Evolutionary conservation across 1,140 invertebrate genomes (phyloP).

Genomic region (Ectropis grisescens): DNA sequence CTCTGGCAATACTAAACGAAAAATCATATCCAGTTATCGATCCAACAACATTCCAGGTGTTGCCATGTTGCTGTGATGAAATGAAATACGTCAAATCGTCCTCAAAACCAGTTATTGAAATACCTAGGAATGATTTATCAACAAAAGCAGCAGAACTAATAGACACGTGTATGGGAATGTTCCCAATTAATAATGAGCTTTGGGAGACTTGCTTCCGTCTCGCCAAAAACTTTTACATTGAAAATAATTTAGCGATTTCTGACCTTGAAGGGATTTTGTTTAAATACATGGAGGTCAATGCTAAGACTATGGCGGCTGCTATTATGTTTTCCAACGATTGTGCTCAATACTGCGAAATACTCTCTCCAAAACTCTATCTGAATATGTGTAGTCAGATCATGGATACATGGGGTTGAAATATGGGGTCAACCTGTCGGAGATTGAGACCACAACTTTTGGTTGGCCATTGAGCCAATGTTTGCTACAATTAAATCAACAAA

Average conservation of each 20-base stretch:
- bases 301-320: constrained; percentile 46
- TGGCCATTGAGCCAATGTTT: no score
- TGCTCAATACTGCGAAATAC: constrained; percentile 41
- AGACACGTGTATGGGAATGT: constrained; percentile 47
- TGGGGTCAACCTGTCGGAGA: no score
- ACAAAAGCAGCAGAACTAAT: constrained; percentile 37
- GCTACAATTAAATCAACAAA: no score
- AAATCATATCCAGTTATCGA: constrained; percentile 34
- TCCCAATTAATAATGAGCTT: constrained; percentile 41
- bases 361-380: constrained; percentile 51
- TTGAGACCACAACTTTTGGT: no score
- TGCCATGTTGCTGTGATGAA: constrained; percentile 55
- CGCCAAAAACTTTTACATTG: constrained; percentile 45
- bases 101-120: constrained; percentile 8
- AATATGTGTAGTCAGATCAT: constrained; percentile 55
- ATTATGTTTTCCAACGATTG: constrained; percentile 59
- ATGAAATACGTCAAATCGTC: constrained; percentile 30
- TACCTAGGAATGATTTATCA: constrained; percentile 13
- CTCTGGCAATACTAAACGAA: constrained; percentile 43
- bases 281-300: constrained; percentile 52
- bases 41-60: constrained; percentile 18
- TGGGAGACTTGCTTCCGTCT: constrained; percentile 52
- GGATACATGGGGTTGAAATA: constrained; percentile 48
- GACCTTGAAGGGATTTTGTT: constrained; percentile 43
- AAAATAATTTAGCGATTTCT: constrained; percentile 37